phyloP scores from a whole-genome alignment of 2,888 invertebrate genomes.

The Drosophila cyrtoloma region DNA sequence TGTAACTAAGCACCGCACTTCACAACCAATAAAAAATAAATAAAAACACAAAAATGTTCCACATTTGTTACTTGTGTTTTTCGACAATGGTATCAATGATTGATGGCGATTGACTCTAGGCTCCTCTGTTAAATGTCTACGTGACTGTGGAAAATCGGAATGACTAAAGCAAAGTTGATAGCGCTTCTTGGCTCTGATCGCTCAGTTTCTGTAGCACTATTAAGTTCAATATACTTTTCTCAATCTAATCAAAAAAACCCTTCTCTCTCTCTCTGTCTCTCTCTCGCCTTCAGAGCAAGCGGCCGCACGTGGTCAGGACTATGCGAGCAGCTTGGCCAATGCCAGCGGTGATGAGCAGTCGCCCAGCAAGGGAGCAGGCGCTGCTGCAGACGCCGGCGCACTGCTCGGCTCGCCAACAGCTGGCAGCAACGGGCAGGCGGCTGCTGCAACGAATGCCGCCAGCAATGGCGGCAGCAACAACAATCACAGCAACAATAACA shows the following conservation, averaged over 20 bases:
- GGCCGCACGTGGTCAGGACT: conserved; percentile 78
- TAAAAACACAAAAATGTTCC: background rate
- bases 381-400: conserved; percentile 41
- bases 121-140: background rate
- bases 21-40: background rate
- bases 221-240: background rate
- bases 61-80: background rate
- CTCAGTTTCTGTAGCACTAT: background rate
- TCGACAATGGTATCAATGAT: background rate
- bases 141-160: background rate
- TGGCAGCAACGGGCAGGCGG: conserved; percentile 51
- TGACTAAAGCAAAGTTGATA: background rate
- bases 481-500: conserved; percentile 20
- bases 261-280: background rate
- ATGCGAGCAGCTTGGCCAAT: conserved; percentile 71
- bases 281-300: conserved; percentile 71
- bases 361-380: conserved; percentile 65
- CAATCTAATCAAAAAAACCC: background rate
- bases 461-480: conserved; percentile 8
- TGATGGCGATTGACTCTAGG: background rate
- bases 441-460: conserved; percentile 36
- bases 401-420: conserved; percentile 58
- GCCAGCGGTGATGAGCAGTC: conserved; percentile 81
- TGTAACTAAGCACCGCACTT: conserved; percentile 20
- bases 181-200: background rate